These are phyloP conservation scores for Halictus rubicundus DNA, from an alignment of 1,140 invertebrate species.

Conservation along the genomic window DNA sequence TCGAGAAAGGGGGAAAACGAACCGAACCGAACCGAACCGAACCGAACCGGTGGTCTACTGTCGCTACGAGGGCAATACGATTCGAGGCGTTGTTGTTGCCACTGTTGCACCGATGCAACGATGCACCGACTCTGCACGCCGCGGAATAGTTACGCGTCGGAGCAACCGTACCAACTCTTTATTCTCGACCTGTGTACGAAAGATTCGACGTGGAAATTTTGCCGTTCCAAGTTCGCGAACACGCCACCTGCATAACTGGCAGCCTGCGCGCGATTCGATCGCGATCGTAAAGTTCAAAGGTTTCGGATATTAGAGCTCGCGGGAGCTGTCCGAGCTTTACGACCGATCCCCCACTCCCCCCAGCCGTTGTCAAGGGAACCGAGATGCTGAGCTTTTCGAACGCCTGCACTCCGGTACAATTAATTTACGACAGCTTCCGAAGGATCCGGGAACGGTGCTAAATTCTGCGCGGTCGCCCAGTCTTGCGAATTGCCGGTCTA, in stretches of 20 bases:
- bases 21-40: too few species aligned
- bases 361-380: too few species aligned
- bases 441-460: too few species aligned
- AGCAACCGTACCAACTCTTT: background rate
- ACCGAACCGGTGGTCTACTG: background rate
- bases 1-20: conserved; percentile 27
- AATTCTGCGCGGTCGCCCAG: too few species aligned
- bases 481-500: too few species aligned
- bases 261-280: background rate
- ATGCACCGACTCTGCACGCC: background rate
- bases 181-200: background rate
- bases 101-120: background rate
- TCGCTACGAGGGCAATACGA: background rate
- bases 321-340: too few species aligned
- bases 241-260: background rate
- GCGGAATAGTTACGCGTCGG: conserved; percentile 18
- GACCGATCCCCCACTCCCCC: too few species aligned
- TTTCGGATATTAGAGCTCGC: background rate
- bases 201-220: background rate
- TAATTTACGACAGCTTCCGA: too few species aligned
- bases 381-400: too few species aligned
- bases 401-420: too few species aligned
- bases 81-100: too few species aligned
- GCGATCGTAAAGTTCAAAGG: background rate
- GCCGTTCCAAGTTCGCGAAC: background rate